These are phyloP conservation scores for Cryptoblepharus egeriae DNA, from an alignment of 2,797 vertebrate genomes.

Conservation along the genomic window DNA sequence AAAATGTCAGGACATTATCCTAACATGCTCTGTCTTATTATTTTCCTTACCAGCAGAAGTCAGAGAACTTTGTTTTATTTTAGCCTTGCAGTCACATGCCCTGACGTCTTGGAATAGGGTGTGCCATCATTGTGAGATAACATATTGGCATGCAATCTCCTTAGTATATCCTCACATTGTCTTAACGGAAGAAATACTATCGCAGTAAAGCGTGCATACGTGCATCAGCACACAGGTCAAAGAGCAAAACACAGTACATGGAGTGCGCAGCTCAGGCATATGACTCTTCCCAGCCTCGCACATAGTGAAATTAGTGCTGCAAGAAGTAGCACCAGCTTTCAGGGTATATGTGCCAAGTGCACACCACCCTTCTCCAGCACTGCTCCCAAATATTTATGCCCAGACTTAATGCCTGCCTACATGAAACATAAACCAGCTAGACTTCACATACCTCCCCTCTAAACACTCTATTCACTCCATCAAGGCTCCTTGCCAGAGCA, in stretches of 20 bases:
- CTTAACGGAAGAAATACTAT: background rate
- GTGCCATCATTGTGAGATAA: background rate
- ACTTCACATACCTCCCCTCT: background rate
- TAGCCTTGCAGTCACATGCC: background rate
- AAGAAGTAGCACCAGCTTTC: background rate
- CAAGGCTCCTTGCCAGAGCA: background rate
- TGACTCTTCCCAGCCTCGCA: background rate
- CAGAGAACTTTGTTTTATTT: background rate
- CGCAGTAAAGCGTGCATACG: background rate
- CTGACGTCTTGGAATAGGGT: background rate
- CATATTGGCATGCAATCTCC: too few species aligned
- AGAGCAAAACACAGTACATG: background rate
- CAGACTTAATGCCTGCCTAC: background rate
- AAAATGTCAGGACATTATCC: too few species aligned
- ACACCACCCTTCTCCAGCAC: background rate
- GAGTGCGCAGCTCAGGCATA: background rate
- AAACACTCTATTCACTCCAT: background rate
- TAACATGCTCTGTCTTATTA: background rate
- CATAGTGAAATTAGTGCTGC: background rate
- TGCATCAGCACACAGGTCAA: background rate
- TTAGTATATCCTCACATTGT: background rate
- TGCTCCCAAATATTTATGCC: background rate
- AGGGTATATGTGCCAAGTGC: background rate
- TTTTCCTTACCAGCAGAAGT: background rate
- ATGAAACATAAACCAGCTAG: background rate